Evolutionary conservation across 2,113 vertebrate species (phyloP).

Genomic region (Parus major): DNA sequence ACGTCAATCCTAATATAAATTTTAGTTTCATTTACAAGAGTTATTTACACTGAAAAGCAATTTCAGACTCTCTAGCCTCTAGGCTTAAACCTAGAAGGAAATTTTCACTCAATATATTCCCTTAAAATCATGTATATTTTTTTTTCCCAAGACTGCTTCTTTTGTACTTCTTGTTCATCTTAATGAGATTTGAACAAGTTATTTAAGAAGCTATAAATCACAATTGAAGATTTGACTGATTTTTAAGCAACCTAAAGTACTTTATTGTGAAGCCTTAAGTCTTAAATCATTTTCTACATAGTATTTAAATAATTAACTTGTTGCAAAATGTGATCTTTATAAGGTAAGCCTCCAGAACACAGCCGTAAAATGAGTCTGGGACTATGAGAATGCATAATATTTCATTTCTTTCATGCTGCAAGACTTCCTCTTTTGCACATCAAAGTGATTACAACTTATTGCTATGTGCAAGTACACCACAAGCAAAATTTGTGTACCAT

Average conservation of each 20-base stretch:
- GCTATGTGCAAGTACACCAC: background rate
- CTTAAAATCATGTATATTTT: background rate
- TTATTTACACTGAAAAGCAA: background rate
- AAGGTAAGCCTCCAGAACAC: background rate
- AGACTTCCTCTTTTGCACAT: background rate
- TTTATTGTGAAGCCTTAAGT: background rate
- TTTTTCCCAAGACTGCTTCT: background rate
- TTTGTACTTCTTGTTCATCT: background rate
- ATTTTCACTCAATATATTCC: background rate
- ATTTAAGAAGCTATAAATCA: background rate
- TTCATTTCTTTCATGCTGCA: background rate
- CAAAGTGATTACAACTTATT: background rate
- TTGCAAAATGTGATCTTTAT: background rate
- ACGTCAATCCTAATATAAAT: background rate
- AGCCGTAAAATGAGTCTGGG: background rate
- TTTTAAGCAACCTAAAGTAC: background rate
- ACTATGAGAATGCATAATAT: background rate
- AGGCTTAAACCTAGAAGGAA: background rate
- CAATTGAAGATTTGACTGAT: background rate
- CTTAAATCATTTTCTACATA: background rate
- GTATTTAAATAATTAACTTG: background rate
- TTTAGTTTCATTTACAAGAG: background rate
- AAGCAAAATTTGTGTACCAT: background rate
- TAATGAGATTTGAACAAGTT: background rate
- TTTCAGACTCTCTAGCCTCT: background rate